These are phyloP conservation scores for Lasioglossum leucozonium DNA, from an alignment of 2,888 invertebrate species.

Conservation along the genomic window DNA sequence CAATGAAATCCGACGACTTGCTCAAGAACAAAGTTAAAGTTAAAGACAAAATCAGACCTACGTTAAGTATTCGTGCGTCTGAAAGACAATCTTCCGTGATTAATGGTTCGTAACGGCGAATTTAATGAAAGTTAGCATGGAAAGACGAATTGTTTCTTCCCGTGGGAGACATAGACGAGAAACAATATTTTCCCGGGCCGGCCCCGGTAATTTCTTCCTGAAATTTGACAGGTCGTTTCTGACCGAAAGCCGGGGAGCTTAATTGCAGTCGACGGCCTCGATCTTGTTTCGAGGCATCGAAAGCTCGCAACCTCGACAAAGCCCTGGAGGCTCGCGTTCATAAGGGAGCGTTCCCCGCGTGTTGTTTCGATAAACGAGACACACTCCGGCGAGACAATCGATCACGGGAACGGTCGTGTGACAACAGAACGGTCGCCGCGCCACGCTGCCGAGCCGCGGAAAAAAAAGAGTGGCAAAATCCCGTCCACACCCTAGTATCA, in stretches of 20 bases:
- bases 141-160: not conserved
- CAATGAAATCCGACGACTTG: too few species aligned
- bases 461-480: not conserved
- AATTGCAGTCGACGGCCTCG: not conserved
- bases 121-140: not conserved
- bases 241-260: not conserved
- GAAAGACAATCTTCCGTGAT: not conserved
- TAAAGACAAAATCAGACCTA: too few species aligned
- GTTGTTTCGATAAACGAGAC: conserved; percentile 18
- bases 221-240: not conserved
- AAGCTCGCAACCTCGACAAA: not conserved
- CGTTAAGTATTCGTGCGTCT: not conserved
- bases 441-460: too few species aligned
- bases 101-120: not conserved
- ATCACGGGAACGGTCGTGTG: conserved; percentile 8
- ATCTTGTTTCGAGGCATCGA: not conserved
- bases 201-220: not conserved
- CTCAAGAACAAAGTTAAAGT: too few species aligned
- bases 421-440: not conserved
- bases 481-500: not conserved
- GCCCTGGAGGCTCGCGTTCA: not conserved
- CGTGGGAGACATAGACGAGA: not conserved
- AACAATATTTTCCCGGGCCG: not conserved
- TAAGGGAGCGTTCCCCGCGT: not conserved
- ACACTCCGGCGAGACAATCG: conserved; percentile 15